These are phyloP conservation scores for Plemyria rubiginata DNA, from an alignment of 2,888 invertebrate species.

Conservation along the genomic window DNA sequence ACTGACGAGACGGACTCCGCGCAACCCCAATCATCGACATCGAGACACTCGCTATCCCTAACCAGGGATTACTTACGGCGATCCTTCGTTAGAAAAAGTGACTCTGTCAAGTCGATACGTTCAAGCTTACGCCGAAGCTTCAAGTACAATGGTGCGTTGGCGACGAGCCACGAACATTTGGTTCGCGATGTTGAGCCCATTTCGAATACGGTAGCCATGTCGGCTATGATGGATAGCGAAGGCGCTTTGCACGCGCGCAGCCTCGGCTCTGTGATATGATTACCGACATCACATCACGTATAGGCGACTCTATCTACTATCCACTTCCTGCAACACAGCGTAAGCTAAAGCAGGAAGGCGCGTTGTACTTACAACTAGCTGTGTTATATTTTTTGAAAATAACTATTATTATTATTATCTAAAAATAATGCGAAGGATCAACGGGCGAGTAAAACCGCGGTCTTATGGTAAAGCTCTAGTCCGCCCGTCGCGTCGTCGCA, in stretches of 20 bases:
- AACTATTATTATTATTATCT: no score
- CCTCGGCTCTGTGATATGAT: constrained; percentile 70
- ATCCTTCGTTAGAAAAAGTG: constrained; percentile 74
- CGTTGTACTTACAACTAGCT: no score
- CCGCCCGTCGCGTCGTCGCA: no score
- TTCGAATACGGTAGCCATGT: constrained; percentile 79
- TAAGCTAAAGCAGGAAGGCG: no score
- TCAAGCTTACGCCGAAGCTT: constrained; percentile 75
- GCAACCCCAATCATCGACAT: constrained; percentile 57
- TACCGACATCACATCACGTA: not conserved
- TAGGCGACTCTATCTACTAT: no score
- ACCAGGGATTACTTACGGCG: constrained; percentile 70
- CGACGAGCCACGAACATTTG: constrained; percentile 85
- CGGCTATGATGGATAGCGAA: constrained; percentile 68
- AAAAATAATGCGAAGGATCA: no score
- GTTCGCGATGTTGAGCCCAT: constrained; percentile 86
- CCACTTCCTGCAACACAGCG: no score
- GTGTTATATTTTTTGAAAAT: no score
- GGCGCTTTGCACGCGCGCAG: constrained; percentile 58
- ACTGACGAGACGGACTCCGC: constrained; percentile 65
- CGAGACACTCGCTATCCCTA: constrained; percentile 64
- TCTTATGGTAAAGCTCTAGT: no score
- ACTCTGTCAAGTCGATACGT: constrained; percentile 73
- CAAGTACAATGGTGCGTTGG: constrained; percentile 70
- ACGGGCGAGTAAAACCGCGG: no score